Evolutionary conservation across 2,113 vertebrate species (phyloP).

Genomic region (Cebus imitator): DNA sequence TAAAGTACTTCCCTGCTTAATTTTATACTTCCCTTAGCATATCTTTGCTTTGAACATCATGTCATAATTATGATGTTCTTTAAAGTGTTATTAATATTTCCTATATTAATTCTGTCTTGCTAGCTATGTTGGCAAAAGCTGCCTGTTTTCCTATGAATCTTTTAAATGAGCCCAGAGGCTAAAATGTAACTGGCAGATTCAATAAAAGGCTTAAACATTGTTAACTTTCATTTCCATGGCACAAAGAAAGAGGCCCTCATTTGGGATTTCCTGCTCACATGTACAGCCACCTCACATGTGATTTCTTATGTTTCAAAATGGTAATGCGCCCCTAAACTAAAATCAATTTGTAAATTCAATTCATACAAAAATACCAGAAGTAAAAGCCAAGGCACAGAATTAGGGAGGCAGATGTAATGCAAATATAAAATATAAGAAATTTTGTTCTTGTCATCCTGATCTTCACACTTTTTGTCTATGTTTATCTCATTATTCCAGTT

Average conservation of each 20-base stretch:
- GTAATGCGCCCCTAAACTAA: constrained; percentile 1
- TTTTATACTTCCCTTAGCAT: neutral
- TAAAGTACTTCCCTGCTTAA: neutral
- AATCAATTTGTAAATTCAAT: constrained; percentile 55
- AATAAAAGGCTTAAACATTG: neutral
- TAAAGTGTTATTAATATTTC: neutral
- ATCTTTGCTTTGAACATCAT: constrained; percentile 26
- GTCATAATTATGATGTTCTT: neutral
- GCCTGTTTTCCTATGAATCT: constrained; percentile 13
- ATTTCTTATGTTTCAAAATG: constrained; percentile 48
- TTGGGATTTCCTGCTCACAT: constrained; percentile 29
- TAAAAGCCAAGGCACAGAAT: constrained; percentile 61
- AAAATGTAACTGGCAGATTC: neutral
- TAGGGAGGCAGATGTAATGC: constrained; percentile 62
- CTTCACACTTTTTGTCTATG: constrained; percentile 71
- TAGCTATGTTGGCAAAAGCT: neutral
- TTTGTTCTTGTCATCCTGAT: constrained; percentile 67
- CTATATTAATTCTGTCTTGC: constrained; percentile 34
- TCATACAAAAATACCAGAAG: constrained; percentile 60
- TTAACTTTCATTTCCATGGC: constrained; percentile 24
- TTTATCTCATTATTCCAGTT: constrained; percentile 66
- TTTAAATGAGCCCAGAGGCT: constrained; percentile 42
- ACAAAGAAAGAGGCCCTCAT: neutral
- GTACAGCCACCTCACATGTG: neutral
- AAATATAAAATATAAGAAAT: constrained; percentile 69